Evolutionary conservation across 2,797 vertebrate species (phyloP), one percentile per base, ranked within the genome.

Genomic region (Darevskia mixta): DNA sequence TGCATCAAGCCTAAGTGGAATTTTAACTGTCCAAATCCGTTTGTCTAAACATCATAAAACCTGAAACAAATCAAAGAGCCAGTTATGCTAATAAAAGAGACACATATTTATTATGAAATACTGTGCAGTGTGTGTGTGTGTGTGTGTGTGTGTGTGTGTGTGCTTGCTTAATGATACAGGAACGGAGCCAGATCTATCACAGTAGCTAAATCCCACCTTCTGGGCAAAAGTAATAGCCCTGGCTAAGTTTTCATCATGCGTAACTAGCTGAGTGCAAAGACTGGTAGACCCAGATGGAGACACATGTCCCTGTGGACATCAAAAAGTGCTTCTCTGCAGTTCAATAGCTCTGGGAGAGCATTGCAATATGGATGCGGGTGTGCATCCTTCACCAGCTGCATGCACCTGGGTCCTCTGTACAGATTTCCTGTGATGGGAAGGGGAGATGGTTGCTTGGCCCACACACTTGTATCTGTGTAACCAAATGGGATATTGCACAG

Each of bases 21-120:
- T 97, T 97, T 98, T 98, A 97, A 97, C 96, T 96, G 96, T 96
- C 96, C 97, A 96, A 94, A 98, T 97, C 96, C 95, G 94, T 95
- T 95, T 95, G 93, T 95, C 95, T 94, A 96, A 96, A 96, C 94
- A 96, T 95, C 93, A 88, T 94, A 96, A 96, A 96, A 94, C 43
- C 82, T 93, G 93, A 91, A 96, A 96, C 96, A 97, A 97, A 97
- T 97, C 97, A 97, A 94, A 95, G 93, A 95, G 88, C 93, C 91
- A 89, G 95, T 95, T 96, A 95, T 95, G 96, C 95, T 90, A 95
- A 88, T 64, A 92, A 0, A 89, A 92, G 86, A 80, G 93, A 92
- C 92, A 93, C 0, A 0, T 89, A 95, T 95, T 96, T 95, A 94
- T 92, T 93, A 89, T 87, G 87, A 92, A 95, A 91, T 73, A 83